Conservation (phyloP, 2,797 vertebrate genomes). For the Glossophaga mutica region DNA sequence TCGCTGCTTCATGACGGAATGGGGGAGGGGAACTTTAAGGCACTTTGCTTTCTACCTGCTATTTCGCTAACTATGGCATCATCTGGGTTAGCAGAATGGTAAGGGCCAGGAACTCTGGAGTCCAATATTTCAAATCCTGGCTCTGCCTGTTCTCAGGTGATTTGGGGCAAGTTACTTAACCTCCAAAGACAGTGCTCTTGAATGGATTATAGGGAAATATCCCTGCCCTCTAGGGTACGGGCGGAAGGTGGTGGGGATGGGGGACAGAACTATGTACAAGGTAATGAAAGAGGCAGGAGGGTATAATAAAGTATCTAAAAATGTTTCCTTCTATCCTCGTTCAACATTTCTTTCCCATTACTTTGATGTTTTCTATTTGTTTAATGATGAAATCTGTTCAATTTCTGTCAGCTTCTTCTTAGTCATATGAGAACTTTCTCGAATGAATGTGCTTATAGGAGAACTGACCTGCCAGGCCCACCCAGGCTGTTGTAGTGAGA, state of each 20-base stretch:
- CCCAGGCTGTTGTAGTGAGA: slow-evolving; percentile 52
- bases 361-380: slow-evolving; percentile 50
- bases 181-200: background rate
- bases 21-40: background rate
- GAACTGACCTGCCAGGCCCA: slow-evolving; percentile 48
- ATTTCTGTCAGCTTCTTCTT: slow-evolving; percentile 2
- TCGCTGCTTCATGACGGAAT: background rate
- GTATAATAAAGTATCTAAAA: background rate
- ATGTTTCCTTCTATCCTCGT: background rate
- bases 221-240: background rate
- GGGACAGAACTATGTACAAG: background rate
- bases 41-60: background rate
- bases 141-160: background rate
- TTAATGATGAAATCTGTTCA: slow-evolving; percentile 4
- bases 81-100: background rate
- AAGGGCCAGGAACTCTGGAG: background rate
- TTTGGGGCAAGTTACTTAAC: background rate
- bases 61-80: background rate
- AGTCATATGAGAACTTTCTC: slow-evolving; percentile 30
- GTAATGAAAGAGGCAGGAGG: background rate
- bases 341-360: slow-evolving; percentile 23
- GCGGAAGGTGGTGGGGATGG: background rate
- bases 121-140: background rate
- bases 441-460: slow-evolving; percentile 7
- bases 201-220: background rate